phyloP scores from a whole-genome alignment of 2,888 invertebrate species.

The Melieria crassipennis region DNA sequence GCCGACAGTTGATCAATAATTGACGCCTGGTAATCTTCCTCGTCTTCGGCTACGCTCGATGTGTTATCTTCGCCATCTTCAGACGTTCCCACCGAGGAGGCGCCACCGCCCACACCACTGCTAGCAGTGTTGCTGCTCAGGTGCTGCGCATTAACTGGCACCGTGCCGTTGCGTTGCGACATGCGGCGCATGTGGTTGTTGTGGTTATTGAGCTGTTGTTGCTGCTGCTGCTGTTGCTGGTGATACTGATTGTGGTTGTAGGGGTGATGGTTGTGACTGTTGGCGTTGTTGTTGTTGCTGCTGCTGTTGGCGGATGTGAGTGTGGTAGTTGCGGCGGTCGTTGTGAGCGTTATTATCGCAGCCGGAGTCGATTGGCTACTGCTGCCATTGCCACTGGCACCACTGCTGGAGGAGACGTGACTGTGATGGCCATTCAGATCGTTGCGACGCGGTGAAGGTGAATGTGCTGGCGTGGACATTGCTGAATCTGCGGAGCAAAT shows the following conservation, averaged over 20 bases:
- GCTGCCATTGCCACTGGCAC: constrained; percentile 19
- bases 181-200: constrained; percentile 46
- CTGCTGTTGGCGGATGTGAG: constrained; percentile 30
- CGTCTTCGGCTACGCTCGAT: constrained; percentile 79
- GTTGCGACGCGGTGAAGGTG: constrained; percentile 76
- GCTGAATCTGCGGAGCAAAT: constrained; percentile 52
- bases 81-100: constrained; percentile 73
- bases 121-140: constrained; percentile 14
- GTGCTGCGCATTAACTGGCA: constrained; percentile 19
- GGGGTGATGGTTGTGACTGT: constrained; percentile 25
- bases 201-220: constrained; percentile 46
- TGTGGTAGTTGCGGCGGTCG: constrained; percentile 25
- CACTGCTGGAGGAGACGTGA: constrained; percentile 31
- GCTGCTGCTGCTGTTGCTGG: constrained; percentile 29
- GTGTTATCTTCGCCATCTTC: constrained; percentile 83
- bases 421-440: constrained; percentile 68
- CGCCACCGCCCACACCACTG: constrained; percentile 64
- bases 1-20: constrained; percentile 78
- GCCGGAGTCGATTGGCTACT: constrained; percentile 30
- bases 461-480: constrained; percentile 70
- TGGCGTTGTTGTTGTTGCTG: constrained; percentile 33
- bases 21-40: constrained; percentile 76
- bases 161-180: constrained; percentile 44
- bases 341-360: constrained; percentile 34
- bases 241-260: constrained; percentile 14